These are phyloP conservation scores for Onychomys torridus DNA, from an alignment of 2,797 vertebrate genomes.

Conservation along the genomic window DNA sequence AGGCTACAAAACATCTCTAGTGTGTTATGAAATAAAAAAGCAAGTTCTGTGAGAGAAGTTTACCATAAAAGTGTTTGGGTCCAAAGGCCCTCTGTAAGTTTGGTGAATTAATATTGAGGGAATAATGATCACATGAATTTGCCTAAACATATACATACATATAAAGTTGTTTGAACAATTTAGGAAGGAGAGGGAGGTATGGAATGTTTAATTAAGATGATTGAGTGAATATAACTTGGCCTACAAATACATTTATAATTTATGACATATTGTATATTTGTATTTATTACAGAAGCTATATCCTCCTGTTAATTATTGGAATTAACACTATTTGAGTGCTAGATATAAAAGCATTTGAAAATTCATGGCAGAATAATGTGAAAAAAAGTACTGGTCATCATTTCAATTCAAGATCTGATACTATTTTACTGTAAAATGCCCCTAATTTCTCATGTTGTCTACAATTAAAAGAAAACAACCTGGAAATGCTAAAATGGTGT, in stretches of 20 bases:
- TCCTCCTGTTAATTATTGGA: neutral
- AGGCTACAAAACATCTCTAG: neutral
- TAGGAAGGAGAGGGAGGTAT: neutral
- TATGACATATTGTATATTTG: neutral
- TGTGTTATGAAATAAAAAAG: neutral
- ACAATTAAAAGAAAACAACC: constrained; percentile 78
- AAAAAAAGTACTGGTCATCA: neutral
- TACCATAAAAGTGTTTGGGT: neutral
- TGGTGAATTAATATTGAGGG: neutral
- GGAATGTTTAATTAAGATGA: neutral
- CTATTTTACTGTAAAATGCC: constrained; percentile 29
- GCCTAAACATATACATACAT: neutral
- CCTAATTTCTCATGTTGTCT: constrained; percentile 23
- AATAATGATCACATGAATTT: neutral
- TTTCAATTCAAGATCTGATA: constrained; percentile 42
- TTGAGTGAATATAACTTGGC: neutral
- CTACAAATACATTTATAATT: neutral
- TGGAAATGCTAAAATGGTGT: constrained; percentile 53
- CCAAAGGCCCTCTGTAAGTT: fast-evolving
- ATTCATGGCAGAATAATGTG: constrained; percentile 46
- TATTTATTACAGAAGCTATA: neutral
- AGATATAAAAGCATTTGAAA: constrained; percentile 16
- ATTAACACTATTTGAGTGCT: neutral
- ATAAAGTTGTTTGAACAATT: neutral
- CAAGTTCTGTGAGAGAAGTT: neutral